Evolutionary conservation across 2,888 invertebrate species (phyloP).

Genomic region (Cancer borealis): DNA sequence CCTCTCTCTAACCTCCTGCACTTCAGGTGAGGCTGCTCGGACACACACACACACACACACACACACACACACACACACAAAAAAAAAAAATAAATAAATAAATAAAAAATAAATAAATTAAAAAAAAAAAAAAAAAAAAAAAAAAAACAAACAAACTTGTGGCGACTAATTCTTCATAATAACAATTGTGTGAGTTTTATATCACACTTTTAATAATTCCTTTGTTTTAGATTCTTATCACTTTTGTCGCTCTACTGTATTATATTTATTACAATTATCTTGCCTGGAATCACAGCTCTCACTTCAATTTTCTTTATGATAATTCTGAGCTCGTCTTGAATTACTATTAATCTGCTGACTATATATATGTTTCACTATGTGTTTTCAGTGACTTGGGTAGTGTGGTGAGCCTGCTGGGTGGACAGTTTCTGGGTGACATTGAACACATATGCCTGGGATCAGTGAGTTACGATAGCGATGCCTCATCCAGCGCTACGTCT

Average conservation of each 20-base stretch:
- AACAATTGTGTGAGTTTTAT: neutral
- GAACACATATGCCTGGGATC: slow-evolving; percentile 73
- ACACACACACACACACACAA: neutral
- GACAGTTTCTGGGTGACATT: slow-evolving; percentile 70
- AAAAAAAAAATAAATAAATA: too few relatives aligned
- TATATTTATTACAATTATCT: neutral
- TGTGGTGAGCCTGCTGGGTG: slow-evolving; percentile 66
- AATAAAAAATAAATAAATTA: too few relatives aligned
- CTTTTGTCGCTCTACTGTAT: neutral
- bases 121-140: too few relatives aligned
- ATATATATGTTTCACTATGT: neutral
- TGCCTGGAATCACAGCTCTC: neutral
- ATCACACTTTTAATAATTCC: neutral
- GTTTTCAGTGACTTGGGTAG: slow-evolving; percentile 66
- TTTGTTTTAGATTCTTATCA: neutral
- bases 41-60: too few relatives aligned
- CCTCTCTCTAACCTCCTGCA: slow-evolving; percentile 70
- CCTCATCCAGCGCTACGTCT: slow-evolving; percentile 67
- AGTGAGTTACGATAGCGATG: slow-evolving; percentile 70
- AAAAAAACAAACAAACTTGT: too few relatives aligned
- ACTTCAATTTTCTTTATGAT: neutral
- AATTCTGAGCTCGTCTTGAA: neutral
- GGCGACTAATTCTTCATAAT: neutral
- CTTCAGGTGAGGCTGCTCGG: slow-evolving; percentile 61
- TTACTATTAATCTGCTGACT: neutral